Percentiles rank a stretch among this genome's conserved stretches.
Conservation (phyloP, 1,140 invertebrate species). For the Chelonus insularis region DNA sequence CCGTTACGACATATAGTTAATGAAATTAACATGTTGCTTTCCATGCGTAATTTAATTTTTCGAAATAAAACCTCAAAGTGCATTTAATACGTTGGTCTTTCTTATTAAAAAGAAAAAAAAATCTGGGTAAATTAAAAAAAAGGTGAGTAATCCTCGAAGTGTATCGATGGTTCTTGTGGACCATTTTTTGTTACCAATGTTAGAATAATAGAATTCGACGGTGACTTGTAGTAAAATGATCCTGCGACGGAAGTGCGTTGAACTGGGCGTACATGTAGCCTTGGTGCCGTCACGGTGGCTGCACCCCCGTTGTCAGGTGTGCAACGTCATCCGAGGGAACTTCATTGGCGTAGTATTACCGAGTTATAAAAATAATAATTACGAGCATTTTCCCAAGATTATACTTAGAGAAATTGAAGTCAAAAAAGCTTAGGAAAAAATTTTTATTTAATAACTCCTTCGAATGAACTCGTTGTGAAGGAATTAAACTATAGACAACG, state of each 20-base stretch:
- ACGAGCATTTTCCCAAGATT: too few species aligned
- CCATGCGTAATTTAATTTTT: slow-evolving; percentile 3
- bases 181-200: too few species aligned
- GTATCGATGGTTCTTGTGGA: too few species aligned
- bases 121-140: too few species aligned
- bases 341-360: slow-evolving; percentile 24
- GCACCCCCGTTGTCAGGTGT: slow-evolving; percentile 54
- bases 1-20: slow-evolving; percentile 6
- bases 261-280: slow-evolving; percentile 50
- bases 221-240: slow-evolving; percentile 36
- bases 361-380: neutral
- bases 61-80: neutral
- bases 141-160: too few species aligned
- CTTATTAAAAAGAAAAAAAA: too few species aligned
- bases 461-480: too few species aligned
- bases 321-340: slow-evolving; percentile 27
- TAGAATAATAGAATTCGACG: neutral
- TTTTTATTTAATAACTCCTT: too few species aligned
- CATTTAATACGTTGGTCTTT: too few species aligned
- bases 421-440: too few species aligned
- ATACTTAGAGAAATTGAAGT: too few species aligned
- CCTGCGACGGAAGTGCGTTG: slow-evolving; percentile 53
- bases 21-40: slow-evolving; percentile 16
- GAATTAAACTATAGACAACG: too few species aligned
- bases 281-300: slow-evolving; percentile 55